A percentile compares a stretch with the other conserved stretches of the same genome.
Evolutionary conservation across 2,113 vertebrate species (phyloP).

Genomic region (Labrus mixtus): DNA sequence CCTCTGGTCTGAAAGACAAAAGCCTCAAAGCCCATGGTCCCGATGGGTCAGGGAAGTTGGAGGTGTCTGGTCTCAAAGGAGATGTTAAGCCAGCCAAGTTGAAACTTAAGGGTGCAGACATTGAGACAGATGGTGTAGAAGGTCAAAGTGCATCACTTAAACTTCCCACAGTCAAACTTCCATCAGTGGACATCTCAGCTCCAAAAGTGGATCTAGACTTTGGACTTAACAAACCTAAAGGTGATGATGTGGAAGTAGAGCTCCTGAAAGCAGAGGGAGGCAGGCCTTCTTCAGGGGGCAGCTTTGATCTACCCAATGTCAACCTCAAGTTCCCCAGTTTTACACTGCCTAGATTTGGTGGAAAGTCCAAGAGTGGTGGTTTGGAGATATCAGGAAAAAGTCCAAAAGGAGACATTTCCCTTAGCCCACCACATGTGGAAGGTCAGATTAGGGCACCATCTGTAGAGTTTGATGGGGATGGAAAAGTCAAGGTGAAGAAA

Average conservation of each 20-base stretch:
- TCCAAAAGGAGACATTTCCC: constrained; percentile 58
- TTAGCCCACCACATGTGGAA: constrained; percentile 57
- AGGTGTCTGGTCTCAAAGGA: constrained; percentile 49
- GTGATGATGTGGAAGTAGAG: constrained; percentile 77
- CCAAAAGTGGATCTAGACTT: constrained; percentile 87
- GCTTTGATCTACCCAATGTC: constrained; percentile 81
- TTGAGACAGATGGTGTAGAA: constrained; percentile 38
- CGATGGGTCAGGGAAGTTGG: constrained; percentile 46
- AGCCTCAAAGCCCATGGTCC: constrained; percentile 29
- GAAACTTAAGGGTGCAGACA: constrained; percentile 39
- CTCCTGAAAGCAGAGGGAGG: constrained; percentile 77
- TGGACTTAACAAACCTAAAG: constrained; percentile 75
- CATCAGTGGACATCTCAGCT: constrained; percentile 85
- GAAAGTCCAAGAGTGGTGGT: constrained; percentile 74
- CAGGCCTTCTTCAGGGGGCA: constrained; percentile 77
- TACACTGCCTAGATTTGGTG: constrained; percentile 84
- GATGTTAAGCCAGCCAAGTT: constrained; percentile 46
- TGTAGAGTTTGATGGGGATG: constrained; percentile 72
- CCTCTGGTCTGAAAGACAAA: constrained; percentile 59
- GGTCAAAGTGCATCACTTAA: constrained; percentile 68
- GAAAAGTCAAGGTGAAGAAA: constrained; percentile 81
- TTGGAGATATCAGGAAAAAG: constrained; percentile 59
- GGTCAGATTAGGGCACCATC: constrained; percentile 67
- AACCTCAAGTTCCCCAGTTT: constrained; percentile 83
- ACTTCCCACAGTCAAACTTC: constrained; percentile 80